A percentile compares a stretch with the other conserved stretches of the same genome.
These are phyloP conservation scores for Lasioglossum malachurum DNA, from an alignment of 2,888 invertebrate species.

Conservation along the genomic window DNA sequence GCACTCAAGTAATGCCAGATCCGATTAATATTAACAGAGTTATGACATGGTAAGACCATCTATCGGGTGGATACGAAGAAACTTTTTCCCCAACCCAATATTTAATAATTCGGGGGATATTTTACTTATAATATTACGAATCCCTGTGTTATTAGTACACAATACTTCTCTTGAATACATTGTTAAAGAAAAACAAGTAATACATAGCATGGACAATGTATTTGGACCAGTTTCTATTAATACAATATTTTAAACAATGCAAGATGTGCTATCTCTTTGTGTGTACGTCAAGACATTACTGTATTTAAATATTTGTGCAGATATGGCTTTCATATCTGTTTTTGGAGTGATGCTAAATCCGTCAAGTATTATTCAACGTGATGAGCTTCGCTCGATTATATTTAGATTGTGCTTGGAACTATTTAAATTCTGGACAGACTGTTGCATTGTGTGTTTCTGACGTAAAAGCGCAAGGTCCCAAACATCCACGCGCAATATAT, in stretches of 20 bases:
- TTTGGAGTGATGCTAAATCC: background rate
- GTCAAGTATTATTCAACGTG: background rate
- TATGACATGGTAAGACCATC: too few relatives aligned
- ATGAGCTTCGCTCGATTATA: background rate
- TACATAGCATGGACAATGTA: too few relatives aligned
- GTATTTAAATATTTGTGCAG: background rate
- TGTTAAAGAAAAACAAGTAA: too few relatives aligned
- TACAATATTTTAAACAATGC: background rate
- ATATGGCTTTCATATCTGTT: background rate
- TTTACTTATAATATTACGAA: too few relatives aligned
- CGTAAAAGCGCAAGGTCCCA: background rate
- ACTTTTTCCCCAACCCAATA: too few relatives aligned
- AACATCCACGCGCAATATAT: constrained; percentile 34
- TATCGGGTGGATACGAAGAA: too few relatives aligned
- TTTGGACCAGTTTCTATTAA: too few relatives aligned
- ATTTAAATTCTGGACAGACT: background rate
- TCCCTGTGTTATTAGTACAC: too few relatives aligned
- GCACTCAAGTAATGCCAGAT: too few relatives aligned
- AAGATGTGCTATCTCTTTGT: background rate
- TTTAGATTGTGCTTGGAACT: background rate
- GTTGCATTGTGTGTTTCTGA: background rate
- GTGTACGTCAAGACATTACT: background rate
- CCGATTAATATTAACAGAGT: too few relatives aligned
- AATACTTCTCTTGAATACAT: too few relatives aligned
- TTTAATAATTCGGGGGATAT: too few relatives aligned